Evolutionary conservation across 2,888 invertebrate genomes (phyloP).

Genomic region (Drosophila seclusa): DNA sequence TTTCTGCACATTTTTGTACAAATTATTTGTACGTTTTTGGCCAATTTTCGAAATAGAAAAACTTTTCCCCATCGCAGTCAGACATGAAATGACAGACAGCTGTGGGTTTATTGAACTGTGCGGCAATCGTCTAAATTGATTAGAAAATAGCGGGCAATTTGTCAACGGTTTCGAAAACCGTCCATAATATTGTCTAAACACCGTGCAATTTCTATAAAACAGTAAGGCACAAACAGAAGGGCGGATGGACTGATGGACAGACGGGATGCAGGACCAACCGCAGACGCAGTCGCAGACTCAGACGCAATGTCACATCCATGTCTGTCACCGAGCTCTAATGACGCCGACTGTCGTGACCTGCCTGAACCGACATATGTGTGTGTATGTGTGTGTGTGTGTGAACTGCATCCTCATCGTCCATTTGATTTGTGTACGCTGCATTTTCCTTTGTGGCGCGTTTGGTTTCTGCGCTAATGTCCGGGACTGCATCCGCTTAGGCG

Average conservation of each 20-base stretch:
- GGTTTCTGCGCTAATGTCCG: slow-evolving; percentile 44
- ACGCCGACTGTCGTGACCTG: slow-evolving; percentile 39
- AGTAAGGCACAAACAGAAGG: slow-evolving; percentile 32
- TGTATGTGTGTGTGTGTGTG: slow-evolving; percentile 27
- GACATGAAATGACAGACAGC: slow-evolving; percentile 49
- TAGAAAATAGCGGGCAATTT: slow-evolving; percentile 69
- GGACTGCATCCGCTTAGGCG: slow-evolving; percentile 71
- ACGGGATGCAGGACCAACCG: slow-evolving; percentile 8
- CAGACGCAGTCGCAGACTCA: slow-evolving; percentile 50
- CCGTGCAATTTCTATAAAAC: slow-evolving; percentile 60
- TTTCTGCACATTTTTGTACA: slow-evolving; percentile 55
- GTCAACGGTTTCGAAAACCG: slow-evolving; percentile 59
- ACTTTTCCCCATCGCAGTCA: slow-evolving; percentile 59
- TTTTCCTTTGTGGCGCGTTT: slow-evolving; percentile 43
- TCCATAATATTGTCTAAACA: slow-evolving; percentile 77
- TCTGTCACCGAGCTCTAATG: slow-evolving; percentile 56
- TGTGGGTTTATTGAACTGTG: slow-evolving; percentile 68
- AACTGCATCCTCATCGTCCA: slow-evolving; percentile 48
- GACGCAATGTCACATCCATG: slow-evolving; percentile 62
- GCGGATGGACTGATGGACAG: slow-evolving; percentile 21
- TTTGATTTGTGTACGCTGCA: slow-evolving; percentile 26
- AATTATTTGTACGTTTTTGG: slow-evolving; percentile 68
- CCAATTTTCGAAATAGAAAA: slow-evolving; percentile 75
- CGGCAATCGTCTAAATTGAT: slow-evolving; percentile 59
- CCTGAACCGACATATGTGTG: slow-evolving; percentile 16